Conservation (phyloP, 1,140 invertebrate species). For the Dufourea novaeangliae region DNA sequence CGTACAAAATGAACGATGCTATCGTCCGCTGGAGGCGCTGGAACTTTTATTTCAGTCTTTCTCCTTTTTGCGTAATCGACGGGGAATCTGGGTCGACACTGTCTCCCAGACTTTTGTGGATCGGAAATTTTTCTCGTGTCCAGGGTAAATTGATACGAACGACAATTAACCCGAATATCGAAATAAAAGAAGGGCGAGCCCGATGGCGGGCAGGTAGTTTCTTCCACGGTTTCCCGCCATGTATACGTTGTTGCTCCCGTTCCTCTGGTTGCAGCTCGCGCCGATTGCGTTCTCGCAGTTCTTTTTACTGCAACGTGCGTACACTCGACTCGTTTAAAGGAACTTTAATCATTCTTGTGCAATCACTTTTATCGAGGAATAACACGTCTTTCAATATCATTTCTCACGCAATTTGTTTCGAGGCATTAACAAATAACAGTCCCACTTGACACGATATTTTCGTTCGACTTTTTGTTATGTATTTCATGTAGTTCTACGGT, state of each 20-base stretch:
- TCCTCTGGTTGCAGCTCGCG: conserved; percentile 24
- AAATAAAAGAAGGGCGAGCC: conserved; percentile 53
- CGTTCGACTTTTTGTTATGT: no score
- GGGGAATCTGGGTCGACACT: conserved; percentile 50
- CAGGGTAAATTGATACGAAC: conserved; percentile 55
- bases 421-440: not conserved
- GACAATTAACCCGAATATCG: conserved; percentile 57
- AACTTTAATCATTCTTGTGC: no score
- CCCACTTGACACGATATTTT: no score
- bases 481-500: no score
- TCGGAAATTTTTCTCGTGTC: conserved; percentile 52
- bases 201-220: conserved; percentile 26
- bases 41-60: conserved; percentile 27
- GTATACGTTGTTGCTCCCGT: conserved; percentile 15
- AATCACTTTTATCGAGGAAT: no score
- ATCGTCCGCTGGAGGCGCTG: conserved; percentile 21
- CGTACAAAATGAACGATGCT: conserved; percentile 2
- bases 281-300: conserved; percentile 5
- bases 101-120: conserved; percentile 28
- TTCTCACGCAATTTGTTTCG: no score
- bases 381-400: no score
- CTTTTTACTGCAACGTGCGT: conserved; percentile 19
- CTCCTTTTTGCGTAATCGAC: conserved; percentile 34
- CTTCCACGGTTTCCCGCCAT: conserved; percentile 27
- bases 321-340: not conserved